Evolutionary conservation across 2,797 vertebrate genomes (phyloP), one percentile per base, ranked within the genome.

Genomic region (Tapirus indicus): DNA sequence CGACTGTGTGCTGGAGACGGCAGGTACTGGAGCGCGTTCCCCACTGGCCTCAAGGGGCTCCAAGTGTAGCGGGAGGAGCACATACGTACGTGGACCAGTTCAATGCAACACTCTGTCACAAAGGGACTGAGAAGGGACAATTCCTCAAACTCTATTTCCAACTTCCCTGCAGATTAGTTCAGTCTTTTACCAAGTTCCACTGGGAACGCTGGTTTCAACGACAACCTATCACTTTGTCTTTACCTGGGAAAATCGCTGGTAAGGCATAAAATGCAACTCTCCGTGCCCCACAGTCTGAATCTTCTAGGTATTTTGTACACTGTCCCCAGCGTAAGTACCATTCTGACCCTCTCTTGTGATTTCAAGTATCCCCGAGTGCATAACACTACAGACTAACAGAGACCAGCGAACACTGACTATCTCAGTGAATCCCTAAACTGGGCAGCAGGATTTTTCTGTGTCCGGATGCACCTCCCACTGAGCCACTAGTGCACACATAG

Each of bases 341-440:
- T 60, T 44, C 64, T 20, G 35, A 68, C 49, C 86, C 41, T 64
- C 3, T 16, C 23, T 0, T 14, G 17, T 11, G 6, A 16, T 27
- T 49, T 18, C 18, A 16, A 7, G 9, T 62, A 12, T 47, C 69
- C n/a, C n/a, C 60, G 13, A 68, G 21, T 4, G 6, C 54, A 0
- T 23, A 35, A 18, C 14, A 11, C 52, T 1, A 64, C 20, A 6
- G 44, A 64, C 29, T 0, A 18, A 10, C 38, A 21, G 8, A 44
- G 8, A 7, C 21, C 1, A 20, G 49, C 1, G 7, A 38, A 2
- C 0, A 0, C 10, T 0, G 32, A 18, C 0, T 7, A 5, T 2
- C 62, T 38, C 32, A 0, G 6, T 6, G 9, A 27, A 54, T 12
- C 35, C 5, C 35, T 9, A 11, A 35, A 10, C 16, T 18, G 1